Conservation (phyloP, 2,797 vertebrate species). For the Meriones psammophilus region DNA sequence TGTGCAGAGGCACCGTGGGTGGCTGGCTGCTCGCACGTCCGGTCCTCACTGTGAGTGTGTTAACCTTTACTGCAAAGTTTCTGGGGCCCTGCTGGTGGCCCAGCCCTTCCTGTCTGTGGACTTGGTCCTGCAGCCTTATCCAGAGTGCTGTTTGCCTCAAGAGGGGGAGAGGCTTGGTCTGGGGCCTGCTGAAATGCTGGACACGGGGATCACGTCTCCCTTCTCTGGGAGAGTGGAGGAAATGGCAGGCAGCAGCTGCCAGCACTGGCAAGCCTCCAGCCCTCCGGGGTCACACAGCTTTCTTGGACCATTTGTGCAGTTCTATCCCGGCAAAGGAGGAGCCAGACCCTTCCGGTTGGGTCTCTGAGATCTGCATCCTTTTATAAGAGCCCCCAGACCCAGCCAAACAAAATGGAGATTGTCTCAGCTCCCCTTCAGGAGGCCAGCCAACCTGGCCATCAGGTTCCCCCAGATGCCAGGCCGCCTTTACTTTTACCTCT, state of each 20-base stretch:
- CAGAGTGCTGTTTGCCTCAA: background rate
- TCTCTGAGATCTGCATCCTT: background rate
- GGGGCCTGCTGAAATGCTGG: conserved; percentile 76
- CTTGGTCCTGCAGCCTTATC: background rate
- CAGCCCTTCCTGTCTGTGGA: conserved; percentile 66
- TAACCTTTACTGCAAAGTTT: conserved; percentile 57
- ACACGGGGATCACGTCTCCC: background rate
- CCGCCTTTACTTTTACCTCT: background rate
- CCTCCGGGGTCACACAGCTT: background rate
- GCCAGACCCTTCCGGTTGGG: conserved; percentile 17
- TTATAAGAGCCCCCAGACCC: background rate
- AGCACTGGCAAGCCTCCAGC: conserved; percentile 63
- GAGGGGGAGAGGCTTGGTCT: conserved; percentile 65
- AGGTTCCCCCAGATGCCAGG: background rate
- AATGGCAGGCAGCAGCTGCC: conserved; percentile 59
- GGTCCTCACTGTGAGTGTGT: background rate
- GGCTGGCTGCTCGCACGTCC: background rate
- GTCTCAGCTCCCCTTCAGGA: background rate
- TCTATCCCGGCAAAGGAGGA: background rate
- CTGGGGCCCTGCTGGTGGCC: background rate
- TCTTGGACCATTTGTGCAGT: background rate
- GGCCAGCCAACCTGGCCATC: background rate
- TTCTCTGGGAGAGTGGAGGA: conserved; percentile 61
- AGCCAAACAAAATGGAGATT: conserved; percentile 28
- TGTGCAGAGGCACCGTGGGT: background rate